Conservation (phyloP, 2,888 invertebrate genomes). For the Leptopilina syphax region DNA sequence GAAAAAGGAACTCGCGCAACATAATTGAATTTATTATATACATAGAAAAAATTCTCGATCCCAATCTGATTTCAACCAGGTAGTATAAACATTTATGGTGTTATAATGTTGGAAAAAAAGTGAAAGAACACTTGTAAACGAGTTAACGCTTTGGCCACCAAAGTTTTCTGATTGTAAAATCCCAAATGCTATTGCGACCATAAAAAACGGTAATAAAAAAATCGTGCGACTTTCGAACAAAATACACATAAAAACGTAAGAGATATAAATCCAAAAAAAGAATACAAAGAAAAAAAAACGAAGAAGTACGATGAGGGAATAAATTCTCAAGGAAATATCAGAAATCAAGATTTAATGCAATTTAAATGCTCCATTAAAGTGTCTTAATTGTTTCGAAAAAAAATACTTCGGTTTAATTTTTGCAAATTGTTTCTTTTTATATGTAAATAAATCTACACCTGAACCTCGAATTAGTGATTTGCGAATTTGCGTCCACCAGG, state of each 20-base stretch:
- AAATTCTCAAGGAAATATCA: not conserved
- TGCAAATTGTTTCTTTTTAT: too few species aligned
- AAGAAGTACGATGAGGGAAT: not conserved
- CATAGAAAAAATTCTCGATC: not conserved
- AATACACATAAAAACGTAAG: not conserved
- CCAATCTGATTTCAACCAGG: not conserved
- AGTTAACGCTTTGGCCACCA: constrained; percentile 3
- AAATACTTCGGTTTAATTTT: too few species aligned
- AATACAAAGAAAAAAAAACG: too few species aligned
- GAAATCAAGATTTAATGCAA: not conserved
- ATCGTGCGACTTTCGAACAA: not conserved
- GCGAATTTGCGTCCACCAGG: too few species aligned
- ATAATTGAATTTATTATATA: not conserved
- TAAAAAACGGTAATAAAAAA: constrained; percentile 8
- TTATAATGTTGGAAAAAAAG: not conserved
- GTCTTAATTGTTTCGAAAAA: too few species aligned
- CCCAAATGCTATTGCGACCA: not conserved
- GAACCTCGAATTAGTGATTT: too few species aligned
- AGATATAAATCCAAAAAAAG: not conserved
- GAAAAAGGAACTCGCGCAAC: not conserved
- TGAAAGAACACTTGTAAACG: constrained; percentile 28
- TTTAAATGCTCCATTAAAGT: too few species aligned
- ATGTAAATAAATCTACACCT: too few species aligned
- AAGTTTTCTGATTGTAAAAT: constrained; percentile 9
- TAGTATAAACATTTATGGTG: constrained; percentile 20